A percentile compares a stretch with the other conserved stretches of the same genome.
phyloP scores from a whole-genome alignment of 1,140 invertebrate genomes.

The Pseudoatta argentina region DNA sequence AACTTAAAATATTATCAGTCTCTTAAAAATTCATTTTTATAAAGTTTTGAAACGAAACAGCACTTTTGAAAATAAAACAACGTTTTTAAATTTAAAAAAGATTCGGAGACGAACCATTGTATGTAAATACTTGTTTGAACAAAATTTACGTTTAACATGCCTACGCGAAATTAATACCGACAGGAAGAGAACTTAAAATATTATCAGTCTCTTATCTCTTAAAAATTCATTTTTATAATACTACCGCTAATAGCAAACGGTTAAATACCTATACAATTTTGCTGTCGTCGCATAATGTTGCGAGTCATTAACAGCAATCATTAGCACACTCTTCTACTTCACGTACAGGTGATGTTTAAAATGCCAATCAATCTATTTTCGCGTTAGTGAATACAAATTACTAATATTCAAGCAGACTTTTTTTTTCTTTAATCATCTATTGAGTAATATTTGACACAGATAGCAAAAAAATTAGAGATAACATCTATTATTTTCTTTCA shows the following conservation, averaged over 20 bases:
- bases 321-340: neutral
- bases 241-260: neutral
- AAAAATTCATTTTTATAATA: neutral
- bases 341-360: neutral
- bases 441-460: neutral
- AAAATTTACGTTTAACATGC: neutral
- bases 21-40: neutral
- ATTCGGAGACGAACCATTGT: neutral
- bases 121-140: neutral
- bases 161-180: neutral
- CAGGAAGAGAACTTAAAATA: neutral
- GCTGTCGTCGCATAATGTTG: neutral
- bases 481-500: neutral
- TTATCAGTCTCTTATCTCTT: neutral
- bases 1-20: neutral
- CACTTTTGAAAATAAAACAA: neutral
- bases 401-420: constrained; percentile 1
- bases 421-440: neutral
- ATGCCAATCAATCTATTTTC: constrained; percentile 22
- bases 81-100: neutral
- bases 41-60: neutral
- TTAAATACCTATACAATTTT: constrained; percentile 2
- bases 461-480: neutral
- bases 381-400: neutral
- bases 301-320: constrained; percentile 24